A percentile compares a stretch with the other conserved stretches of the same genome.
phyloP scores from a whole-genome alignment of 30 jellyfish, hydroid and myxozoan species.

The Clytia hemisphaerica region DNA sequence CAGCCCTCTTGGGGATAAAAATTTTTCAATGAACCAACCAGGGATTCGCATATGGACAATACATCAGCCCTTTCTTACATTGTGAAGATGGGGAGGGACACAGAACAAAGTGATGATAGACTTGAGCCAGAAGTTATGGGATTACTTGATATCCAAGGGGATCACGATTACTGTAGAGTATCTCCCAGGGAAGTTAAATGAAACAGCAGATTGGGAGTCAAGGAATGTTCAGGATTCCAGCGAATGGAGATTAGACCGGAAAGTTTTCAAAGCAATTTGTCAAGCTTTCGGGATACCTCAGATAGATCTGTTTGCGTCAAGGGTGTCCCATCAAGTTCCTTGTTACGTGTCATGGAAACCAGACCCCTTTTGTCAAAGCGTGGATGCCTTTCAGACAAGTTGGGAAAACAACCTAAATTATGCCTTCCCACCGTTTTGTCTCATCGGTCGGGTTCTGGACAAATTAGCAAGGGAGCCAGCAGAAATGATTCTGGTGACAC shows the following conservation, averaged over 20 bases:
- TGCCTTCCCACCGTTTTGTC: slow-evolving; percentile 42
- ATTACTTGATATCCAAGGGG: slow-evolving; percentile 18
- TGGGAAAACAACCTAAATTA: slow-evolving; percentile 23
- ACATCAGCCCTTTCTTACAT: slow-evolving; percentile 12
- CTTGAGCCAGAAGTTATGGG: slow-evolving; percentile 28
- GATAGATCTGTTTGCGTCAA: slow-evolving; percentile 34
- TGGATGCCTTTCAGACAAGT: slow-evolving; percentile 22
- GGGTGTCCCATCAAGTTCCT: slow-evolving; percentile 40
- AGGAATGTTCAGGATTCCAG: slow-evolving; percentile 37
- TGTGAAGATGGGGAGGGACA: slow-evolving; percentile 28
- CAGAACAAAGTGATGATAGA: slow-evolving; percentile 18
- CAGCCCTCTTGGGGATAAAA: slow-evolving; percentile 1
- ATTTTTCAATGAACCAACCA: too few relatives aligned
- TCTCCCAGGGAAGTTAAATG: slow-evolving; percentile 28
- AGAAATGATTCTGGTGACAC: slow-evolving; percentile 19
- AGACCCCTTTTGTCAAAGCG: slow-evolving; percentile 23
- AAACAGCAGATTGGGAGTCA: slow-evolving; percentile 25
- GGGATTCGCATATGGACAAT: slow-evolving; percentile 23
- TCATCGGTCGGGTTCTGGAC: slow-evolving; percentile 19
- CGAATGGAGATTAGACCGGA: slow-evolving; percentile 22
- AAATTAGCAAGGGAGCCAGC: slow-evolving; percentile 10
- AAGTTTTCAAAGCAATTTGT: slow-evolving; percentile 18
- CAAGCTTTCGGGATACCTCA: slow-evolving; percentile 19
- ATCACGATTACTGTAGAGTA: slow-evolving; percentile 37
- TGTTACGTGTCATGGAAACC: slow-evolving; percentile 30